A percentile compares a stretch with the other conserved stretches of the same genome.
These are phyloP conservation scores for Calameuta idolon DNA, from an alignment of 2,888 invertebrate genomes.

Conservation along the genomic window DNA sequence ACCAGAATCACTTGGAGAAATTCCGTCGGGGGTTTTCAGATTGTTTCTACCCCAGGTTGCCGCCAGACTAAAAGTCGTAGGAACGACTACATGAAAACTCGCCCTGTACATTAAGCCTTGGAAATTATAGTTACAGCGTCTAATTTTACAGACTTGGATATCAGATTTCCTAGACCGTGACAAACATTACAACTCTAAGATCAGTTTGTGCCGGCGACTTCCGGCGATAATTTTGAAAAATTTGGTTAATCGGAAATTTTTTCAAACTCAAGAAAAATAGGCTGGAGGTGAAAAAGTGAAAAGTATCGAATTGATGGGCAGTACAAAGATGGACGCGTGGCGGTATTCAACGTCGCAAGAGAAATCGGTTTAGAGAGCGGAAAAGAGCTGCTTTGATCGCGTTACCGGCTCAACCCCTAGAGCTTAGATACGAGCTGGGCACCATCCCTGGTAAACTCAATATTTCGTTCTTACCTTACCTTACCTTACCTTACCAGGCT, in stretches of 20 bases:
- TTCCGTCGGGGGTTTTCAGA: slow-evolving; percentile 14
- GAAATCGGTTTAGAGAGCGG: slow-evolving; percentile 53
- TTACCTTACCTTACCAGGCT: slow-evolving; percentile 7
- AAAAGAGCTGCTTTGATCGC: slow-evolving; percentile 49
- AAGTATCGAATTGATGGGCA: neutral
- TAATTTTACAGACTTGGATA: neutral
- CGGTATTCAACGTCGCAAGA: slow-evolving; percentile 16
- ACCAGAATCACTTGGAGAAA: slow-evolving; percentile 43
- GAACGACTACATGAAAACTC: neutral
- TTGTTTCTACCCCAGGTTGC: neutral
- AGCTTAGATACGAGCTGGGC: slow-evolving; percentile 44
- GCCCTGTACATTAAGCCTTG: neutral
- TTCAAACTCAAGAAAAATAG: neutral
- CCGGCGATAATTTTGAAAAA: neutral
- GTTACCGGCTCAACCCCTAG: slow-evolving; percentile 51
- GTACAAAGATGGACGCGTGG: neutral
- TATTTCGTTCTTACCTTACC: slow-evolving; percentile 20
- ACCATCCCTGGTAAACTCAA: slow-evolving; percentile 22
- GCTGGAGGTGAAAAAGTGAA: neutral
- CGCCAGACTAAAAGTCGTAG: neutral
- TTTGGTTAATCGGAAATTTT: neutral
- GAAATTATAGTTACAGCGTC: neutral
- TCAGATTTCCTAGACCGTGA: neutral
- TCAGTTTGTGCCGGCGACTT: neutral
- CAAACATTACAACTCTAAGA: neutral